These are phyloP conservation scores for Patiria miniata DNA, from an alignment of 35 echinoderm and acorn worm genomes.

Conservation along the genomic window DNA sequence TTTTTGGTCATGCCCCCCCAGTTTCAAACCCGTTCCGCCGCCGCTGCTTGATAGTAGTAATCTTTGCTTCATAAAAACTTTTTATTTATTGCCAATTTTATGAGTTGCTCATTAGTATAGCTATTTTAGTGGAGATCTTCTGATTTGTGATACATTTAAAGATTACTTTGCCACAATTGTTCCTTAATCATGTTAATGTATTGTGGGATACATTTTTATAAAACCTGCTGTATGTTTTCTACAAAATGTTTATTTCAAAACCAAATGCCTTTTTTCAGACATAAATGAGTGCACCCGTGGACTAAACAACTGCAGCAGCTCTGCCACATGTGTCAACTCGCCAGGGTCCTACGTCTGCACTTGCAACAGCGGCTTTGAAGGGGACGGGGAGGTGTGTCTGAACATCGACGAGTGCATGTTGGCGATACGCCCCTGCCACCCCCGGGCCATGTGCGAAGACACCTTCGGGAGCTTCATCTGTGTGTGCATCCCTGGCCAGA, in stretches of 20 bases:
- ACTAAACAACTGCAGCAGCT: slow-evolving; percentile 46
- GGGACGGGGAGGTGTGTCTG: slow-evolving; percentile 43
- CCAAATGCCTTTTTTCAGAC: slow-evolving; percentile 46
- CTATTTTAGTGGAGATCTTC: no score
- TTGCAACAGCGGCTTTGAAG: slow-evolving; percentile 59
- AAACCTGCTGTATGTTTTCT: no score
- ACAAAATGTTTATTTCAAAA: not conserved
- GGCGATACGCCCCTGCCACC: slow-evolving; percentile 37
- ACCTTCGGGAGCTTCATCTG: slow-evolving; percentile 71
- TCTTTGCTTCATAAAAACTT: no score
- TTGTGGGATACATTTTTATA: no score
- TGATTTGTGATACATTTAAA: not conserved
- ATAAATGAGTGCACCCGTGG: slow-evolving; percentile 75
- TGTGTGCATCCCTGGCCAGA: slow-evolving; percentile 49
- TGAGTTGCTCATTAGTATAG: not conserved
- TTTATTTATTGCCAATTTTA: no score
- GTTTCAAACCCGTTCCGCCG: no score
- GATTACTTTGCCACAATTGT: no score
- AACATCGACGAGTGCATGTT: slow-evolving; percentile 78
- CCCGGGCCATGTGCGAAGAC: slow-evolving; percentile 65
- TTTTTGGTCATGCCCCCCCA: no score
- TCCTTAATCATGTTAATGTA: no score
- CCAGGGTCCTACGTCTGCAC: slow-evolving; percentile 63
- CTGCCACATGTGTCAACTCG: slow-evolving; percentile 62
- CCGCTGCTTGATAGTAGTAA: no score